Evolutionary conservation across 2,797 vertebrate species (phyloP), one percentile per base, ranked within the genome.

Genomic region (Crypturellus tataupa): DNA sequence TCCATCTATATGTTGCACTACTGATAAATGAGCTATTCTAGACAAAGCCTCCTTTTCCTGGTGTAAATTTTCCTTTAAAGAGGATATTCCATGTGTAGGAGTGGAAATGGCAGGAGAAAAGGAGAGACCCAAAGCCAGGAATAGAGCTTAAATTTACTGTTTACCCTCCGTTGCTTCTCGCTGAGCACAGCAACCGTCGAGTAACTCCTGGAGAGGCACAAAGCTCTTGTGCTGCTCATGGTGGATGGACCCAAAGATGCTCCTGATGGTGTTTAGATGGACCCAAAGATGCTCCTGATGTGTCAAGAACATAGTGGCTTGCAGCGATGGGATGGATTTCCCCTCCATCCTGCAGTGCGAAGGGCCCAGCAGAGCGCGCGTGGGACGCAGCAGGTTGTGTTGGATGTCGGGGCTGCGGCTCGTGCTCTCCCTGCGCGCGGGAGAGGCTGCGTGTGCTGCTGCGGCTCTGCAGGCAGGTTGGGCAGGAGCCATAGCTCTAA

Each of bases 151-250:
- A 56, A 12, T 56, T 44, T 60, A 31, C 24, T 53, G 58, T 29
- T 87, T 23, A 71, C 81, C 14, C 53, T 81, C 3, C 7, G 0
- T 5, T 5, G 27, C 31, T 80, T 35, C 42, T 33, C 31, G 11
- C 11, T 0, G 3, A 33, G 70, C 23, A 63, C 53, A 55, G 27
- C 0, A 0, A 31, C 21, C 24, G 33, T 35, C 10, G 12, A 35
- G 75, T 65, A 1, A 6, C 25, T 64, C 6, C 71, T 68, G 79
- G 27, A 59, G 59, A 64, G 21, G 17, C 40, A 31, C 24, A 16
- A 2, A 40, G 31, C n/a, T 40, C 13, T 49, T 9, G 42, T 23
- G 2, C 56, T 78, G 27, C 4, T 39, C 37, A 12, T 4, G 63
- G 78, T 15, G 62, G 21, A 21, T 3, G 70, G 77, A 6, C n/a